Base-by-base conservation (phyloP, 2,888 invertebrate species). In the Drosophila rubida region DNA sequence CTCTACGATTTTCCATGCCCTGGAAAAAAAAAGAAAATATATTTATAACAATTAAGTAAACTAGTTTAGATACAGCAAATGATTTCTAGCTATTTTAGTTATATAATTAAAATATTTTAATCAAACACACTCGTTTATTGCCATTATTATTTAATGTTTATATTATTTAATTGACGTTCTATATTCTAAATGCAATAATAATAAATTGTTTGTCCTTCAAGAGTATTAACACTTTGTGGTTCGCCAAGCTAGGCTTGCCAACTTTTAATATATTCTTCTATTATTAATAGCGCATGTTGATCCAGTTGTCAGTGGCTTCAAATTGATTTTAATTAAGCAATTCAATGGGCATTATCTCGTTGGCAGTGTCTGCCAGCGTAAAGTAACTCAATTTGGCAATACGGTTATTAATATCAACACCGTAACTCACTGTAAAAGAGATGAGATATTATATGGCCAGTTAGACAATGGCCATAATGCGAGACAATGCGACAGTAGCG, bases 271-370 rank as follows among this genome's bases (percentile, higher is more conserved):
- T 13, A 19, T 63, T 60, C 25, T 45, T 55, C 39, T 44, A 27
- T 49, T 45, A 42, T 64, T 39, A 19, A 50, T 32, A 35, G 14
- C 32, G 41, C 51, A 57, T 45, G 37, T 65, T 51, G 45, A 37
- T 42, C 49, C 53, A 70, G 37, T 44, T 54, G 35, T 23, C 27
- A n/a, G n/a, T 42, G 13, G n/a, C 30, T 27, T 11, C 4, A 61
- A 78, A 84, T 81, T 59, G 60, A 67, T 60, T 84, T 63, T 30
- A 75, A 87, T 81, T 71, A 65, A 81, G 61, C 64, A 65, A 80
- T 87, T 84, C 46, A 27, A 55, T 45, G 35, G 35, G 35, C 13
- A 37, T 37, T 37, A 37, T 37, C 13, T 37, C 41, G 16, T 22
- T 27, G 51, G 9, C 30, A 27, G 25, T 7, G 25, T 25, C 25